Percentiles rank a stretch among this genome's conserved stretches.
Conservation (phyloP, 2,113 vertebrate genomes). For the Zeus faber region DNA sequence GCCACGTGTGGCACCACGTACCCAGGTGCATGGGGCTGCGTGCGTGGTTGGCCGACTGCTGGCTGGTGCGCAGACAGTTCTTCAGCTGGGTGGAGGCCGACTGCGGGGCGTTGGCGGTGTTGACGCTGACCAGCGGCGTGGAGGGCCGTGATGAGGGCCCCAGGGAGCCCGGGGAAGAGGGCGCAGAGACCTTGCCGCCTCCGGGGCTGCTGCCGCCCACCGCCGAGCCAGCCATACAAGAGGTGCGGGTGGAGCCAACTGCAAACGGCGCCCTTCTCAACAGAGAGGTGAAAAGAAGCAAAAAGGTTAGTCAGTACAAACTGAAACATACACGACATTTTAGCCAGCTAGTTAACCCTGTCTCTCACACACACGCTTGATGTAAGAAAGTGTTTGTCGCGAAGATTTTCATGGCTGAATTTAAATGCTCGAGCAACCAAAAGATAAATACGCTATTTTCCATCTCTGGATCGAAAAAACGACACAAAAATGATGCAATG, state of each 20-base stretch:
- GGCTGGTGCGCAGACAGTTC: slow-evolving; percentile 83
- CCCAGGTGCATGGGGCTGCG: slow-evolving; percentile 83
- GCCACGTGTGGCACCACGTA: slow-evolving; percentile 51
- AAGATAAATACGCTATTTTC: too few relatives aligned
- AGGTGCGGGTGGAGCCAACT: slow-evolving; percentile 70
- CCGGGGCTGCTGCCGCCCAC: slow-evolving; percentile 39
- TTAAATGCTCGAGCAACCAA: too few relatives aligned
- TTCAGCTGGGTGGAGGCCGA: slow-evolving; percentile 76
- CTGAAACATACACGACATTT: too few relatives aligned
- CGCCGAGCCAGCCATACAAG: slow-evolving; percentile 68
- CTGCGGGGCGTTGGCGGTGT: slow-evolving; percentile 72
- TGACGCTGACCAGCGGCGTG: slow-evolving; percentile 66
- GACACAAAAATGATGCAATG: too few relatives aligned
- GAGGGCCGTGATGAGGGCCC: slow-evolving; percentile 67
- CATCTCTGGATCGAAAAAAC: too few relatives aligned
- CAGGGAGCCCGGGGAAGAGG: slow-evolving; percentile 72
- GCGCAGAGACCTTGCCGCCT: slow-evolving; percentile 54
- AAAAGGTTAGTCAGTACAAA: neutral
- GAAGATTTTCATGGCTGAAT: too few relatives aligned
- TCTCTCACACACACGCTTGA: too few relatives aligned
- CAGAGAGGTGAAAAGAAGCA: neutral
- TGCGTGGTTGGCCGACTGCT: slow-evolving; percentile 75
- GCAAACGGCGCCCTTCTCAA: slow-evolving; percentile 84
- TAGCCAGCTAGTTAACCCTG: too few relatives aligned
- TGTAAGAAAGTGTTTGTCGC: too few relatives aligned